Evolutionary conservation across 2,888 invertebrate species (phyloP), one percentile per base, ranked within the genome.

Genomic region (Orthosia gracilis): DNA sequence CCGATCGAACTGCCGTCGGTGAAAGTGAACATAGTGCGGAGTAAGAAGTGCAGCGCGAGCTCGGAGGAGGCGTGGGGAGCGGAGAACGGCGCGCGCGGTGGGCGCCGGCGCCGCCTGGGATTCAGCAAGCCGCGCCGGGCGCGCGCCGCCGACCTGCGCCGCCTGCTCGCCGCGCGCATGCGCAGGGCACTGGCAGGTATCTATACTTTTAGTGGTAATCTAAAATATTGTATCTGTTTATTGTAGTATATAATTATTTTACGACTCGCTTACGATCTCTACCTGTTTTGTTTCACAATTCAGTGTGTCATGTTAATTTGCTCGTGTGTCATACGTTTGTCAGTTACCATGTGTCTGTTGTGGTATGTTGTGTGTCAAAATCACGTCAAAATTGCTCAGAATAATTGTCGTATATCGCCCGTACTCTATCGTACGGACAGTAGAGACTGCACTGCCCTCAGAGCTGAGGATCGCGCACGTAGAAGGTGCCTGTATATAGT

Each of bases 91-190:
- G 68, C 77, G 82, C 66, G 54, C 63, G 17, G 12, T 21, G 76
- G 85, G 87, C 45, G 75, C 18, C 86, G 78, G 23, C 86, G 87
- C 52, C 84, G 83, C 63, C 78, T 87, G 50, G 91, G 91, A 64
- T 90, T 92, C 65, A 85, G 77, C 81, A 91, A 90, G 84, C 87
- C 79, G 63, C 85, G 90, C 26, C 86, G 86, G 70, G 62, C 83
- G 59, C 81, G 91, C 50, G 87, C 89, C 54, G 90, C 93, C 75
- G 94, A 93, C 75, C 90, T 93, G 81, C 92, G 94, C 59, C 91
- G 95, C 67, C 85, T 92, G 88, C 89, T 96, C 69, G 90, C 91
- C 40, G 85, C 90, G 59, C 92, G 95, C 69, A 88, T 96, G 88
- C 92, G 92, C 69, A 86, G 95, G 9, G 91, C 91, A 3, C 85